A percentile compares a stretch with the other conserved stretches of the same genome.
phyloP scores from a whole-genome alignment of 2,888 invertebrate species.

The Glaucopsyche alexis region DNA sequence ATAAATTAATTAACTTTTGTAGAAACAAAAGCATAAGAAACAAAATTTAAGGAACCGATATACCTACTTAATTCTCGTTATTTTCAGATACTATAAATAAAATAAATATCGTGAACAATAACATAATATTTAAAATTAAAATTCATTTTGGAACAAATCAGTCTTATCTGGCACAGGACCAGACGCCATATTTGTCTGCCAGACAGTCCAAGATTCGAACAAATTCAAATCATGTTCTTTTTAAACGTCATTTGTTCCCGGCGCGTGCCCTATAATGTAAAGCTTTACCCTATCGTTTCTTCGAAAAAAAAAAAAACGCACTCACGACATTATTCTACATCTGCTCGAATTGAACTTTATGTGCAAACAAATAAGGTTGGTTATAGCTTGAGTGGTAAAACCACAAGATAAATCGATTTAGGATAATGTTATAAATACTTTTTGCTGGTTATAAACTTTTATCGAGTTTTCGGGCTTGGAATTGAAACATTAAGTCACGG shows the following conservation, averaged over 20 bases:
- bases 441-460: constrained; percentile 63
- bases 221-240: constrained; percentile 67
- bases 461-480: constrained; percentile 65
- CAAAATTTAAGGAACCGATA: no score
- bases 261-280: constrained; percentile 78
- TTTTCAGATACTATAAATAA: no score
- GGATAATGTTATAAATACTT: constrained; percentile 64
- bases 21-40: no score
- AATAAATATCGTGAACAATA: not conserved
- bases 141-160: constrained; percentile 18
- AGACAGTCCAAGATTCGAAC: constrained; percentile 69
- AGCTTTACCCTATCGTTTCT: constrained; percentile 52
- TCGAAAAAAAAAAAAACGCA: not conserved
- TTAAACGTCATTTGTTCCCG: constrained; percentile 73
- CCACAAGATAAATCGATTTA: constrained; percentile 38
- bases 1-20: no score
- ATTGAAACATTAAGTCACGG: constrained; percentile 63
- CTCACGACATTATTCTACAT: not conserved
- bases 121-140: not conserved
- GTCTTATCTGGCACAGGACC: constrained; percentile 60
- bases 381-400: constrained; percentile 39
- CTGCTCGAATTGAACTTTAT: not conserved
- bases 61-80: no score
- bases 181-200: constrained; percentile 66
- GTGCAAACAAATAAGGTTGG: constrained; percentile 39